phyloP scores from a whole-genome alignment of 1,140 invertebrate genomes.

The Zaprionus kolodkinae region DNA sequence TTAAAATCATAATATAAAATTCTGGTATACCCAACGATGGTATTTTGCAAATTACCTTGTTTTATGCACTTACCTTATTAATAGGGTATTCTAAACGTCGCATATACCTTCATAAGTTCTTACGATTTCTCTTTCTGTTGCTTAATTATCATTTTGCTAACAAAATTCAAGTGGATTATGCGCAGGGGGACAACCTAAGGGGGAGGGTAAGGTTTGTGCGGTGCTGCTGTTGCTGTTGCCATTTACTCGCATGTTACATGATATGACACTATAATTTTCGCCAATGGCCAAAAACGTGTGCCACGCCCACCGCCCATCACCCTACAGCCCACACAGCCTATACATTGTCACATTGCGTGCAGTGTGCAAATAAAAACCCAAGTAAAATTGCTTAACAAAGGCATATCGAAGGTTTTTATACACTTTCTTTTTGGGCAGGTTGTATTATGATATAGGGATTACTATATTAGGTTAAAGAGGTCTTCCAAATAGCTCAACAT shows the following conservation, averaged over 20 bases:
- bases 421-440: too few species aligned
- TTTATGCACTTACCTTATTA: too few species aligned
- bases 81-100: constrained; percentile 11
- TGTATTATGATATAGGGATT: too few species aligned
- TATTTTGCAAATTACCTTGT: too few species aligned
- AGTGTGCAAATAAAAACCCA: constrained; percentile 70
- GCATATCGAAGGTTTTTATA: not conserved
- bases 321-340: not conserved
- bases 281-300: constrained; percentile 30
- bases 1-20: too few species aligned
- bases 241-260: constrained; percentile 48
- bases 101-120: not conserved
- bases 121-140: constrained; percentile 12
- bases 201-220: not conserved
- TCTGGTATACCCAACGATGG: too few species aligned
- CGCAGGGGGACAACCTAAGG: constrained; percentile 8
- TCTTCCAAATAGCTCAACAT: too few species aligned
- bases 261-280: constrained; percentile 75
- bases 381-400: not conserved
- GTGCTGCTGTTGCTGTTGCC: not conserved
- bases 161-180: constrained; percentile 48
- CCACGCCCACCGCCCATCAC: constrained; percentile 24
- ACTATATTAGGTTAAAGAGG: too few species aligned
- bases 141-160: constrained; percentile 56
- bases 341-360: constrained; percentile 74